A percentile compares a stretch with the other conserved stretches of the same genome.
Conservation (phyloP, 2,888 invertebrate genomes). For the Erynnis tages region DNA sequence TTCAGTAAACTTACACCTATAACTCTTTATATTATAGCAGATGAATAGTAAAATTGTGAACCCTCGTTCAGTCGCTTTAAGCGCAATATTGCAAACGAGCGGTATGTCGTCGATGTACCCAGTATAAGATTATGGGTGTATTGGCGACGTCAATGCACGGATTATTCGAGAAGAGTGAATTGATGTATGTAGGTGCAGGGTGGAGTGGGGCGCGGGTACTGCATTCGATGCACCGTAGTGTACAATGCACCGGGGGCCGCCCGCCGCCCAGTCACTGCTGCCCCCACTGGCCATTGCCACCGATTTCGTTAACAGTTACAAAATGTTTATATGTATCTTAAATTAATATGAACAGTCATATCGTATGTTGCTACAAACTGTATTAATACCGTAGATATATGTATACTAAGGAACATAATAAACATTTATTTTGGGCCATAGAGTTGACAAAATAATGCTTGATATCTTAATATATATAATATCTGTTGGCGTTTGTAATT, state of each 20-base stretch:
- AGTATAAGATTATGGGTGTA: conserved; percentile 57
- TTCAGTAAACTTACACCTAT: conserved; percentile 5
- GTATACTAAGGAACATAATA: too few species aligned
- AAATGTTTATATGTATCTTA: conserved; percentile 14
- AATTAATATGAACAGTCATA: too few species aligned
- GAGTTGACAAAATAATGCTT: too few species aligned
- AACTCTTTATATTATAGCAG: conserved; percentile 6
- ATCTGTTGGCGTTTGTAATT: too few species aligned
- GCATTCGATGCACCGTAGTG: conserved; percentile 37
- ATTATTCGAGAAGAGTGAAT: conserved; percentile 67
- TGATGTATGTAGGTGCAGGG: conserved; percentile 42
- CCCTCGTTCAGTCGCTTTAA: conserved; percentile 22
- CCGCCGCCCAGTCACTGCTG: conserved; percentile 36
- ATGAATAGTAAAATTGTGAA: conserved; percentile 15
- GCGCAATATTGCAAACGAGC: conserved; percentile 51
- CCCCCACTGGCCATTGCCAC: conserved; percentile 63
- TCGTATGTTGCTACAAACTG: too few species aligned
- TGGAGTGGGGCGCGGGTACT: conserved; percentile 33
- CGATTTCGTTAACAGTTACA: conserved; percentile 53
- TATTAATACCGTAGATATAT: too few species aligned
- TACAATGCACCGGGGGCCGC: conserved; percentile 53
- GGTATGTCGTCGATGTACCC: conserved; percentile 40
- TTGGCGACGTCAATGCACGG: conserved; percentile 69
- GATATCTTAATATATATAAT: too few species aligned
- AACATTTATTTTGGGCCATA: too few species aligned